Evolutionary conservation across 2,113 vertebrate genomes (phyloP), one percentile per base, ranked within the genome.

Genomic region (Antidorcas marsupialis): DNA sequence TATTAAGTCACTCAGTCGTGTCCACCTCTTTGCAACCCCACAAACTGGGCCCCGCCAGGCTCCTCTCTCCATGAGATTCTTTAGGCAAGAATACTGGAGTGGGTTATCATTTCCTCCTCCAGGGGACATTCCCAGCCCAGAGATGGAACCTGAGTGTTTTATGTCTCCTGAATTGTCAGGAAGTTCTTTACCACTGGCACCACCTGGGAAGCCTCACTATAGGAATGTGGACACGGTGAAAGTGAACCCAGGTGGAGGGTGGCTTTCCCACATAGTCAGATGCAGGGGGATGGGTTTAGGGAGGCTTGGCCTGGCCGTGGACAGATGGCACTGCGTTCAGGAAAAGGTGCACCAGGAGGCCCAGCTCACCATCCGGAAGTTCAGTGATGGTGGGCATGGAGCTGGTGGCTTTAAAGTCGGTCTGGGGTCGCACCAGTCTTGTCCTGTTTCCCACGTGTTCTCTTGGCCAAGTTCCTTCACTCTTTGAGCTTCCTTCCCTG

Each of bases 211-310:
- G 67, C 19, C 67, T 21, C 36, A 28, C 16, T 1, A 3, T 2
- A 1, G 28, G 12, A 19, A 33, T 2, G 6, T 7, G 17, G 55
- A 52, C 15, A 1, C 1, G 2, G 83, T 0, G 47, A 85, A 19
- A 27, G 27, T 27, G 64, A 52, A 17, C 15, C 19, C 13, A 30
- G 64, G 33, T 28, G 45, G 59, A 21, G 16, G 7, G 28, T 27
- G 79, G 25, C 21, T 88, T 67, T 67, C 19, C 3, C 0, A 8
- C 0, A 16, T 17, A 28, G 47, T 67, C 36, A 78, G 83, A 50
- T 36, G 21, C 87, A 57, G 71, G 21, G 9, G 19, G 19, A 21
- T 6, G 33, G 14, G n/a, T 47, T 25, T 3, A 16, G 71, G 53
- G 81, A 89, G 33, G 7, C n/a, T 23, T 16, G 28, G 47, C 52